phyloP scores from a whole-genome alignment of 2,113 vertebrate species.

The Pardalotus punctatus region DNA sequence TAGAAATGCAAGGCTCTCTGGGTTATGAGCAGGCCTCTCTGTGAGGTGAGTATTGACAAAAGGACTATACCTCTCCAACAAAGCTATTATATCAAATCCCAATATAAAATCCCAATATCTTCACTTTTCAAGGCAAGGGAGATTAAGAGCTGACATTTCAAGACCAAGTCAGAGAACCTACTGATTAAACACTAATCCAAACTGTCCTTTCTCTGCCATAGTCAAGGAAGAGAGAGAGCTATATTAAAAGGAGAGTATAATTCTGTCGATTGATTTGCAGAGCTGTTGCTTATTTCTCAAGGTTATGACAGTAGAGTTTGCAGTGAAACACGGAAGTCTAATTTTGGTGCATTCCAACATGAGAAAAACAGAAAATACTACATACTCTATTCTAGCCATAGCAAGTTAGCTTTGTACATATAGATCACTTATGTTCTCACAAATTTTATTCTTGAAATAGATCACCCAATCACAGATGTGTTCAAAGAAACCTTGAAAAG shows the following conservation, averaged over 20 bases:
- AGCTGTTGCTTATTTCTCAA: slow-evolving; percentile 26
- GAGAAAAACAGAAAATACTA: background rate
- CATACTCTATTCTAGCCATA: background rate
- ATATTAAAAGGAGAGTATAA: slow-evolving; percentile 19
- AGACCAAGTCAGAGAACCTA: slow-evolving; percentile 27
- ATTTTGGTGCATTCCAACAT: background rate
- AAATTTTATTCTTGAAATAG: background rate
- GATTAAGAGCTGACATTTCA: slow-evolving; percentile 53
- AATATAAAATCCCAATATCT: slow-evolving; percentile 19
- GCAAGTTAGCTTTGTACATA: accelerated
- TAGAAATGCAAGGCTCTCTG: background rate
- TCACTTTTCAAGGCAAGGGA: slow-evolving; percentile 26
- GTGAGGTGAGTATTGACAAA: background rate
- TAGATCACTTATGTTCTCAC: background rate
- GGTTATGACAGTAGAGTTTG: background rate
- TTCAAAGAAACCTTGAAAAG: background rate
- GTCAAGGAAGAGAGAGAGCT: background rate
- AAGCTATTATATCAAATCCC: slow-evolving; percentile 9
- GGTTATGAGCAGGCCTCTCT: background rate
- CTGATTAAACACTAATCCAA: slow-evolving; percentile 47
- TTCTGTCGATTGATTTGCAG: slow-evolving; percentile 29
- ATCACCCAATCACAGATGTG: background rate
- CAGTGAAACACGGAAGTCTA: background rate
- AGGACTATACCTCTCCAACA: background rate
- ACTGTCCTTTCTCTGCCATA: background rate